phyloP scores from a whole-genome alignment of 2,888 invertebrate genomes.

The Holacanthella duospinosa region DNA sequence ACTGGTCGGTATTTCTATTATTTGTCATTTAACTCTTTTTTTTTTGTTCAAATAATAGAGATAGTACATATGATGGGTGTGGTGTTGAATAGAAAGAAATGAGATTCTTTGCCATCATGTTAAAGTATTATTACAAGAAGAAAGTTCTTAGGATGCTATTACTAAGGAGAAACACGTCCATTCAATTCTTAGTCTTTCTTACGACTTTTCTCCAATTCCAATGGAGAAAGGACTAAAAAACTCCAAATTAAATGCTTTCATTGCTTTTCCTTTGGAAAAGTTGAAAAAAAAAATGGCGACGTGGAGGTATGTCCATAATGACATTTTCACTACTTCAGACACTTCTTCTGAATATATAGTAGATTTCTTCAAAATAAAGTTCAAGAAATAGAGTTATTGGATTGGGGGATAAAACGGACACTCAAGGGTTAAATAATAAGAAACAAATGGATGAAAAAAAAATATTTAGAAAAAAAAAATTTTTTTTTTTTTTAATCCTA shows the following conservation, averaged over 20 bases:
- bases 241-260: neutral
- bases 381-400: too few species aligned
- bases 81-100: neutral
- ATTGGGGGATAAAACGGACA: too few species aligned
- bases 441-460: too few species aligned
- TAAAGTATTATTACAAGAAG: constrained; percentile 3
- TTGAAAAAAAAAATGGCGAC: neutral
- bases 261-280: neutral
- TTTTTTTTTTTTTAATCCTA: too few species aligned
- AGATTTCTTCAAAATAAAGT: too few species aligned
- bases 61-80: too few species aligned
- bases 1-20: too few species aligned
- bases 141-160: neutral
- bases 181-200: neutral
- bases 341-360: too few species aligned
- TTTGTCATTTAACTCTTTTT: neutral
- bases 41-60: neutral
- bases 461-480: too few species aligned
- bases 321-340: too few species aligned
- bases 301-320: neutral
- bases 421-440: too few species aligned
- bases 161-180: neutral
- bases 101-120: constrained; percentile 2
- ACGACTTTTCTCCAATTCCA: neutral
- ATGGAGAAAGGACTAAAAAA: neutral